A percentile compares a stretch with the other conserved stretches of the same genome.
phyloP scores from a whole-genome alignment of 2,797 vertebrate genomes.

The Anabas testudineus region DNA sequence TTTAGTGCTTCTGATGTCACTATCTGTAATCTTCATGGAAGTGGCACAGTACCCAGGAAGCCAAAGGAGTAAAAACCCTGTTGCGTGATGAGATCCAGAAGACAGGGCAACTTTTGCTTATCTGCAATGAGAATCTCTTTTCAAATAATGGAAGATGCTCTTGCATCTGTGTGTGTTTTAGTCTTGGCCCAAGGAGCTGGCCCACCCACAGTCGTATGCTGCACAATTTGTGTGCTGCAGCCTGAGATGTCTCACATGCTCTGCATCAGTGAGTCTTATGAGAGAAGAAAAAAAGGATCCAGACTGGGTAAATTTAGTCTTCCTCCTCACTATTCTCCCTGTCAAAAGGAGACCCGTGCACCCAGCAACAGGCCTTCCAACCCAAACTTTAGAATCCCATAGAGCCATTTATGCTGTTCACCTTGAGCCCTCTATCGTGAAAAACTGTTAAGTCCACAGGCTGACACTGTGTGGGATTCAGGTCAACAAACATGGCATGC shows the following conservation, averaged over 20 bases:
- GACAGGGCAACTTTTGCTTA: conserved; percentile 53
- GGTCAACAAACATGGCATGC: conserved; percentile 30
- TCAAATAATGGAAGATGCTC: conserved; percentile 50
- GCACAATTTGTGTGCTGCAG: conserved; percentile 60
- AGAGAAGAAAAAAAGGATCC: conserved; percentile 5
- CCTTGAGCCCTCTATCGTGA: conserved; percentile 27
- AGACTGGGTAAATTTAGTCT: conserved; percentile 60
- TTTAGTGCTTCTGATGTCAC: conserved; percentile 60
- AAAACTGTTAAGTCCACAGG: conserved; percentile 29
- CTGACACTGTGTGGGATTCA: conserved; percentile 34
- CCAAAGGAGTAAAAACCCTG: conserved; percentile 52
- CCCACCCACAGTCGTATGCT: conserved; percentile 62
- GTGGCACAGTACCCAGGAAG: conserved; percentile 26
- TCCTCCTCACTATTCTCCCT: conserved; percentile 46
- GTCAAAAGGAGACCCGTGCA: conserved; percentile 55
- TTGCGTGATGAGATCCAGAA: conserved; percentile 43
- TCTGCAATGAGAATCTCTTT: conserved; percentile 48
- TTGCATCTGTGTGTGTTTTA: conserved; percentile 44
- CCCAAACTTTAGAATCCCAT: conserved; percentile 38
- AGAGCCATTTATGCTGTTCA: conserved; percentile 32
- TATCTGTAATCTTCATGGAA: conserved; percentile 57
- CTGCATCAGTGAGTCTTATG: conserved; percentile 52
- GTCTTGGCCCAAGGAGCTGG: conserved; percentile 46
- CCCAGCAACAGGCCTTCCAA: conserved; percentile 47
- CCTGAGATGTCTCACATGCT: conserved; percentile 65